Percentiles rank a stretch among this genome's conserved stretches.
These are phyloP conservation scores for Scaptomyza pallida DNA, from an alignment of 1,140 invertebrate genomes.

Conservation along the genomic window DNA sequence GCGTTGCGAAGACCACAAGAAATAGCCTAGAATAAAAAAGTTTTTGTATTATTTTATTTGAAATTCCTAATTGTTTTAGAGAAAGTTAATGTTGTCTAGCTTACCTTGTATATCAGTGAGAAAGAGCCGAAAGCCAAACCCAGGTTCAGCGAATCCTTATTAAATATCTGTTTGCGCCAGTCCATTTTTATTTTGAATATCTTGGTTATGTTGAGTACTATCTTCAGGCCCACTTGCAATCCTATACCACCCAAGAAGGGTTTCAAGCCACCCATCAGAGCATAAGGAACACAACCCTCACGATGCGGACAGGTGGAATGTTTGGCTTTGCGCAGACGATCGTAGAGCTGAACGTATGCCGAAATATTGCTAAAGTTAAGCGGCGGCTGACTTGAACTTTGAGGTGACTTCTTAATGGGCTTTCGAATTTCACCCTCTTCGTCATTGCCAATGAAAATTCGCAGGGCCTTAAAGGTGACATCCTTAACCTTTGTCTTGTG, in stretches of 20 bases:
- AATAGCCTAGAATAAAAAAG: conserved; percentile 74
- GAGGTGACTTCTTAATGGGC: conserved; percentile 9
- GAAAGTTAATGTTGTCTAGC: no score
- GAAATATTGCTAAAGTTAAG: conserved; percentile 38
- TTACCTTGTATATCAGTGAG: conserved; percentile 87
- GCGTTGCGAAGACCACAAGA: conserved; percentile 86
- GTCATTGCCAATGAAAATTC: conserved; percentile 86
- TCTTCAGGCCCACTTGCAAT: conserved; percentile 86
- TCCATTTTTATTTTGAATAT: conserved; percentile 85
- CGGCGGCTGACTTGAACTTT: conserved; percentile 12
- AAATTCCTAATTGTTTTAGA: no score
- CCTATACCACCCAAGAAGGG: conserved; percentile 86
- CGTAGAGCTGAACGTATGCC: conserved; percentile 52
- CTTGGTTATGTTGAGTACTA: conserved; percentile 81
- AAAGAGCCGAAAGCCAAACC: conserved; percentile 87
- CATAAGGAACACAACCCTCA: conserved; percentile 86
- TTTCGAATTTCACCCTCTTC: conserved; percentile 84
- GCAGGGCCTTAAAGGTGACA: conserved; percentile 87
- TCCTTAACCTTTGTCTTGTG: conserved; percentile 84
- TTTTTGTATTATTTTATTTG: no score
- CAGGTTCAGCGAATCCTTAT: conserved; percentile 85
- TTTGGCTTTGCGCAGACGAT: conserved; percentile 67
- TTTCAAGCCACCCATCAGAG: conserved; percentile 85
- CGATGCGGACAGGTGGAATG: conserved; percentile 87
- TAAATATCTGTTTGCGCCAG: conserved; percentile 85